These are phyloP conservation scores for Vimba vimba DNA, from an alignment of 2,113 vertebrate species.

Conservation along the genomic window DNA sequence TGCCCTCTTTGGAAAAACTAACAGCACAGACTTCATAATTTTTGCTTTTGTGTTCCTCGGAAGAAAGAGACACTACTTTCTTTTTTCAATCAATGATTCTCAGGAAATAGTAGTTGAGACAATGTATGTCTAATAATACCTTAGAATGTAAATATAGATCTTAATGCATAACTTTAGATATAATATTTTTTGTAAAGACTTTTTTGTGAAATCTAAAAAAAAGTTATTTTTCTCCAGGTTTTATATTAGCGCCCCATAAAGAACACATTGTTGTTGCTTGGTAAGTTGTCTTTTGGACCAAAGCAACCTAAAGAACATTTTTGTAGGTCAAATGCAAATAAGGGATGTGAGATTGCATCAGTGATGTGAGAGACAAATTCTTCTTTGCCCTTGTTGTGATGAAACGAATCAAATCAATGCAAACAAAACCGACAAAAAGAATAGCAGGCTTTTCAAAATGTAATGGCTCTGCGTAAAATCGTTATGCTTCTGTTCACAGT, in stretches of 20 bases:
- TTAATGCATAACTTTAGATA: too few relatives aligned
- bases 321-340: constrained; percentile 12
- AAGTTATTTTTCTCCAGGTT: background rate
- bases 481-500: background rate
- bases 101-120: background rate
- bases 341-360: background rate
- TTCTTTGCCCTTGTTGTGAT: constrained; percentile 1
- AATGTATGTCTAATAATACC: background rate
- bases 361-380: constrained; percentile 10
- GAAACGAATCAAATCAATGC: constrained; percentile 19
- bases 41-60: background rate
- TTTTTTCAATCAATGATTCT: background rate
- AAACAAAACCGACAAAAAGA: constrained; percentile 8
- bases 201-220: background rate
- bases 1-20: background rate
- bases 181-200: background rate
- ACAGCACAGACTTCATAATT: background rate
- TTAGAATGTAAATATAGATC: background rate
- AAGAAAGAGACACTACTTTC: background rate
- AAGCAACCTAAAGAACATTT: constrained; percentile 17
- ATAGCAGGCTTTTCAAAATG: constrained; percentile 18
- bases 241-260: background rate
- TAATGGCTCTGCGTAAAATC: background rate
- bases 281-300: background rate
- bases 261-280: background rate